Base-by-base conservation (phyloP, 2,113 vertebrate species). In the Engraulis encrasicolus region DNA sequence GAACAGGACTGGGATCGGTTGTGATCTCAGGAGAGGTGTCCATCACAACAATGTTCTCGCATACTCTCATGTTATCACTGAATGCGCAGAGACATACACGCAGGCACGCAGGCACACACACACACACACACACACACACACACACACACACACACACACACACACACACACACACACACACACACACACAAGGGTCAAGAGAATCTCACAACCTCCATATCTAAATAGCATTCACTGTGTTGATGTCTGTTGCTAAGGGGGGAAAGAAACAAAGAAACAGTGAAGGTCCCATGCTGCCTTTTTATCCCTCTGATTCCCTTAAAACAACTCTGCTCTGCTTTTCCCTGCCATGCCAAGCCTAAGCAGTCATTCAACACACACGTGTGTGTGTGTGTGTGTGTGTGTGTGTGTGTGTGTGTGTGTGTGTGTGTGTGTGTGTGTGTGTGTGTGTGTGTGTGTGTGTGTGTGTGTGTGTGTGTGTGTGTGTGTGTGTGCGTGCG, bases 91-190 rank as follows among this genome's bases (percentile, higher is more conserved):
- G 71, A 38, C n/a, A 78, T 50, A 23, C 78, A 37, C 36, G n/a
- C 50, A 85, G 50, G 27, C 82, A 23, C 83, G 38, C 79, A 81
- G n/a, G n/a, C n/a, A n/a, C n/a, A n/a, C n/a, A n/a, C n/a, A n/a
- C n/a, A n/a, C n/a, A n/a, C n/a, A n/a, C 45, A 23, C 78, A 79
- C 40, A 78, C 74, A 78, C 58, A 37, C 49, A 23, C 71, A 61
- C 31, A 82, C 9, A 6, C 3, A 45, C 79, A 50, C 23, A 49
- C 12, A 54, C 82, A 40, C 23, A 78, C 77, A 27, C 78, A 40
- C 37, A 36, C 50, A 85, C 61, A 36, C 82, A 27, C 83, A 48
- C 80, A 81, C 48, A 27, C 78, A 79, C 40, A 79, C 74, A 78
- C 58, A 52, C 49, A 40, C 71, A 77, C 31, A 82, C 9, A 31